Conservation (phyloP, 2,797 vertebrate genomes). For the Ataeniobius toweri region DNA sequence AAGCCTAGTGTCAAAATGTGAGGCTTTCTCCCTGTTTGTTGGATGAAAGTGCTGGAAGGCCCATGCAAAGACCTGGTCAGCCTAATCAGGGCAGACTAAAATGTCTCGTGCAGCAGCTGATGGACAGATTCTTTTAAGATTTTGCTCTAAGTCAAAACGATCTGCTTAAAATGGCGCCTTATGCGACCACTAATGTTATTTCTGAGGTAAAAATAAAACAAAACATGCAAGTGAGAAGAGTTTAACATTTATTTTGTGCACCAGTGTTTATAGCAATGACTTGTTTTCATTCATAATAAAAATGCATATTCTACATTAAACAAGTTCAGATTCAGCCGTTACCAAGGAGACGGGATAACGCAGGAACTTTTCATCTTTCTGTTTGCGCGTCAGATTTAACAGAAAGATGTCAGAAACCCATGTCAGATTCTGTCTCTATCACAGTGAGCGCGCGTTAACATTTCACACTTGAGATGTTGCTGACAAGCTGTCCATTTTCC, state of each 20-base stretch:
- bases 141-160: not conserved
- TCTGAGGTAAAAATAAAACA: not conserved
- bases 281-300: not conserved
- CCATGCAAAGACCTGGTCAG: not conserved
- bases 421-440: conserved; percentile 18
- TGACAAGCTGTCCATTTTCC: conserved; percentile 44
- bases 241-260: not conserved
- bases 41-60: not conserved
- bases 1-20: not conserved
- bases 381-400: conserved; percentile 10
- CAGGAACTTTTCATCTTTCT: too few species aligned
- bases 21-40: not conserved
- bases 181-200: not conserved
- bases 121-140: not conserved
- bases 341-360: not conserved
- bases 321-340: not conserved
- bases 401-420: conserved; percentile 13
- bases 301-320: not conserved
- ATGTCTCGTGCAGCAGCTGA: not conserved
- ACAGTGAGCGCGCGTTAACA: conserved; percentile 8
- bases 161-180: not conserved
- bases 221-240: not conserved
- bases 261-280: not conserved
- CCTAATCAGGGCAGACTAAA: not conserved
- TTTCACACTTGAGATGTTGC: conserved; percentile 43